Percentiles rank a stretch among this genome's conserved stretches.
Conservation (phyloP, 2,113 vertebrate genomes). For the Mus pahari region DNA sequence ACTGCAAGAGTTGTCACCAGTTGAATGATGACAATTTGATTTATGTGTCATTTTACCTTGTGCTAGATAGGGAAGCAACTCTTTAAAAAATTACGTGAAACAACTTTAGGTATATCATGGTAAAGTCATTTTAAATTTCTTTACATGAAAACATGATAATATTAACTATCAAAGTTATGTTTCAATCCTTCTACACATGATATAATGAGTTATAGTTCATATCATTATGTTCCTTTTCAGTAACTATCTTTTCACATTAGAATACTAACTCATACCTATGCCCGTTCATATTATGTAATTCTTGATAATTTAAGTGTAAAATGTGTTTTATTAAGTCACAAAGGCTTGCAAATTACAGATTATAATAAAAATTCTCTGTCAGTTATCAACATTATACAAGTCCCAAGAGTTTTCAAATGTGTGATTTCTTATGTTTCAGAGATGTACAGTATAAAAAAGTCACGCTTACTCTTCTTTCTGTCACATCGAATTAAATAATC, state of each 20-base stretch:
- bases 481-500: background rate
- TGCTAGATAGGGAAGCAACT: background rate
- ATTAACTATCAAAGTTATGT: background rate
- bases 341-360: background rate
- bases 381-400: background rate
- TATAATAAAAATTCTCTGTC: background rate
- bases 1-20: background rate
- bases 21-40: conserved; percentile 55
- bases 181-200: background rate
- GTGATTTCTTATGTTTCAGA: background rate
- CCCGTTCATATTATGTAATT: background rate
- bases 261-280: background rate
- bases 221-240: background rate
- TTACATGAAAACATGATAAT: background rate
- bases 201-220: background rate
- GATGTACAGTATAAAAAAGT: background rate
- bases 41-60: conserved; percentile 42
- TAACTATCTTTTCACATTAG: background rate
- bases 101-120: background rate
- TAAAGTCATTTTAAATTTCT: background rate
- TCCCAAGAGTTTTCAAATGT: too few relatives aligned
- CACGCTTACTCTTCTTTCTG: background rate
- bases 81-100: background rate
- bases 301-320: background rate
- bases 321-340: background rate